Percentiles rank a stretch among this genome's conserved stretches.
These are phyloP conservation scores for Harpalus rufipes DNA, from an alignment of 2,888 invertebrate species.

Conservation along the genomic window DNA sequence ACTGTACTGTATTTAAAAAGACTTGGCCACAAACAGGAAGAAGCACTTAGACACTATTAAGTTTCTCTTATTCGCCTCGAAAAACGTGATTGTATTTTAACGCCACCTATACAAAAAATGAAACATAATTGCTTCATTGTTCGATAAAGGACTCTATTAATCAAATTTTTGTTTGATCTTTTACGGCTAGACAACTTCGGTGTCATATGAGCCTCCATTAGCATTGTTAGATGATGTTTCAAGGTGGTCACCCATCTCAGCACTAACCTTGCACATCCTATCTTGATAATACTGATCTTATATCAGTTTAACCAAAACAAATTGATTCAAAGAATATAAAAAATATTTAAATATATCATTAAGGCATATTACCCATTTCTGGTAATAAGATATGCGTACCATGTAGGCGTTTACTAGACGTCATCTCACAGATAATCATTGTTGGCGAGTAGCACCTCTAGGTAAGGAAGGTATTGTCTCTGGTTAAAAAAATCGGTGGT, in stretches of 20 bases:
- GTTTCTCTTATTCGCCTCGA: conserved; percentile 7
- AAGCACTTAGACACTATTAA: conserved; percentile 17
- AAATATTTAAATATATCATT: too few relatives aligned
- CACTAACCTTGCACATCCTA: background rate
- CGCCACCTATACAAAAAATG: conserved; percentile 9
- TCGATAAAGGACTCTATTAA: conserved; percentile 4
- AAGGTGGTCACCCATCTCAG: background rate
- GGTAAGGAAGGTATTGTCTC: too few relatives aligned
- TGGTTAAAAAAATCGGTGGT: too few relatives aligned
- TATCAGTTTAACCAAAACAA: too few relatives aligned
- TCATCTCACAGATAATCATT: too few relatives aligned
- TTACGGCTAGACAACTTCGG: background rate
- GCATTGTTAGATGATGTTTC: background rate
- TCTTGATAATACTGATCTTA: too few relatives aligned
- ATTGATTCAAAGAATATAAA: too few relatives aligned
- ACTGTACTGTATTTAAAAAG: conserved; percentile 9
- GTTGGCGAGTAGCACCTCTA: too few relatives aligned
- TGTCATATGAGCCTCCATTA: background rate
- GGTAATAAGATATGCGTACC: too few relatives aligned
- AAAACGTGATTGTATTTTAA: conserved; percentile 14
- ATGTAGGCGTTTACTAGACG: too few relatives aligned
- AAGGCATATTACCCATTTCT: too few relatives aligned
- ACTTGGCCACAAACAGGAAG: conserved; percentile 21
- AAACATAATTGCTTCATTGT: conserved; percentile 11
- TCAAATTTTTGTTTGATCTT: background rate